Evolutionary conservation across 53 echinoderm and acorn worm species (phyloP).

Genomic region (Hippasteria phrygiana): DNA sequence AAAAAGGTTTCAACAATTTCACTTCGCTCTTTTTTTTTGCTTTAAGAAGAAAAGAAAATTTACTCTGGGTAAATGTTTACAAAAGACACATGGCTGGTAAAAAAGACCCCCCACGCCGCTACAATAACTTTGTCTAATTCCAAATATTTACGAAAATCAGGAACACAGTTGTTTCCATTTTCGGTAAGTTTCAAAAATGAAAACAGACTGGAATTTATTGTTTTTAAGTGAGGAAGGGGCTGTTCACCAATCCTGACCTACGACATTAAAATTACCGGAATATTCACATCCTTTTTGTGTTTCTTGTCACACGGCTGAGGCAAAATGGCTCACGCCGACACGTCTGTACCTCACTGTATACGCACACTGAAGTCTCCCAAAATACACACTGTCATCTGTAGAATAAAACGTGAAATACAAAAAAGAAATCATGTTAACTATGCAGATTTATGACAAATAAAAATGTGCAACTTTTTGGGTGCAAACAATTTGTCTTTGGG

Average conservation of each 20-base stretch:
- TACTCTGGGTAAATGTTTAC: neutral
- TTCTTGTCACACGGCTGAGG: conserved; percentile 37
- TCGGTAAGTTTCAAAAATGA: neutral
- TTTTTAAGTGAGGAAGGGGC: neutral
- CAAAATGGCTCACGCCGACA: neutral
- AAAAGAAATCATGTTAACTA: no score
- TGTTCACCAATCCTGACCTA: conserved; percentile 29
- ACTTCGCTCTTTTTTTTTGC: neutral
- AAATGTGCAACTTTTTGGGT: no score
- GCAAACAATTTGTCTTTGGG: no score
- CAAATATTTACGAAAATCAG: no score
- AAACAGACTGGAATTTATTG: neutral
- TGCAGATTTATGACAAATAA: no score
- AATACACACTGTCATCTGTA: conserved; percentile 25
- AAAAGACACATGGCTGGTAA: conserved; percentile 42
- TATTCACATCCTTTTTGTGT: conserved; percentile 45
- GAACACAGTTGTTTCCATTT: neutral
- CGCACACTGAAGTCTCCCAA: neutral
- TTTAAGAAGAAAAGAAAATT: neutral
- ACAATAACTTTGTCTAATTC: no score
- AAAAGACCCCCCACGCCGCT: neutral
- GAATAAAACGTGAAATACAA: neutral
- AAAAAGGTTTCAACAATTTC: conserved; percentile 24
- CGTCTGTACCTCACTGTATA: neutral
- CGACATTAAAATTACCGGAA: conserved; percentile 28